Conservation (phyloP, 2,888 invertebrate genomes). For the Reticulitermes lucifugus region DNA sequence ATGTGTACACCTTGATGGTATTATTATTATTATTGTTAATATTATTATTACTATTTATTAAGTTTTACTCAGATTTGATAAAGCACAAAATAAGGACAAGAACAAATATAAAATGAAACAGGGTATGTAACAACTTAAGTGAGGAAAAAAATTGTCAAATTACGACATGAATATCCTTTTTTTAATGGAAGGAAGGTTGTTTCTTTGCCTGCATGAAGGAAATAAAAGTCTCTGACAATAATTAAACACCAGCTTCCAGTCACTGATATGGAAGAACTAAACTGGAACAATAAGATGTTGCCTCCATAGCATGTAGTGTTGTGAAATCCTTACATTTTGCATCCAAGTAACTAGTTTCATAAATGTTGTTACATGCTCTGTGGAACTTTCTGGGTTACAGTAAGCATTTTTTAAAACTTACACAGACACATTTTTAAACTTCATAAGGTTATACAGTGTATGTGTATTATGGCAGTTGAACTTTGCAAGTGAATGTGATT, state of each 20-base stretch:
- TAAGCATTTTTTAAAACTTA: neutral
- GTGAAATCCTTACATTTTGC: slow-evolving; percentile 8
- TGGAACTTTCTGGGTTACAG: neutral
- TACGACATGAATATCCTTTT: no score
- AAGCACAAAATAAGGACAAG: neutral
- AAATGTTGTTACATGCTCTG: slow-evolving; percentile 31
- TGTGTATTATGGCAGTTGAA: neutral
- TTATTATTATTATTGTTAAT: no score
- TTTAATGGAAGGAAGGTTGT: no score
- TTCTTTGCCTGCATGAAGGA: neutral
- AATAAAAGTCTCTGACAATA: slow-evolving; percentile 19
- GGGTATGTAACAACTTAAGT: slow-evolving; percentile 23
- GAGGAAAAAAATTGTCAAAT: neutral
- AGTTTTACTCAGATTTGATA: neutral
- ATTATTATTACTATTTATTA: no score
- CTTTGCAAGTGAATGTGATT: neutral
- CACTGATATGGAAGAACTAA: slow-evolving; percentile 9
- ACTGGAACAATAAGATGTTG: slow-evolving; percentile 24
- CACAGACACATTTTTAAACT: neutral
- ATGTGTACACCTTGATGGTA: no score
- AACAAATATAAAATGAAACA: neutral
- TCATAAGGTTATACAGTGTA: neutral
- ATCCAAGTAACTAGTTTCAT: neutral
- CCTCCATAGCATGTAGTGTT: slow-evolving; percentile 15
- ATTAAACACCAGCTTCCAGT: neutral